These are phyloP conservation scores for Thymelicus lineola DNA, from an alignment of 2,888 invertebrate genomes.

Conservation along the genomic window DNA sequence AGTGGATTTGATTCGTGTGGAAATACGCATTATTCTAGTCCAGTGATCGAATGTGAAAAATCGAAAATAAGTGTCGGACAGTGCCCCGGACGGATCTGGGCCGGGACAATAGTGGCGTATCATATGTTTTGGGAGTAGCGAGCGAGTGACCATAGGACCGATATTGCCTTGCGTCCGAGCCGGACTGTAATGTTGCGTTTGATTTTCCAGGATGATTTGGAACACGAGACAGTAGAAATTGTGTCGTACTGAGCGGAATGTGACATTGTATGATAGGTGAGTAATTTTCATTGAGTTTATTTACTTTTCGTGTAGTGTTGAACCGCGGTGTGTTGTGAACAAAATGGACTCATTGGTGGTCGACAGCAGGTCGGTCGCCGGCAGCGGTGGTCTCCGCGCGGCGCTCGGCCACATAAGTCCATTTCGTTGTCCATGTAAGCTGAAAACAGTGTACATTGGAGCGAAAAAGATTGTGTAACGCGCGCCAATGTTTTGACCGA, in stretches of 20 bases:
- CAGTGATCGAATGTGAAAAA: slow-evolving; percentile 72
- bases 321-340: slow-evolving; percentile 64
- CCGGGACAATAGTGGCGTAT: slow-evolving; percentile 77
- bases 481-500: slow-evolving; percentile 63
- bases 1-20: slow-evolving; percentile 74
- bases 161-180: slow-evolving; percentile 82
- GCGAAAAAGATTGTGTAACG: slow-evolving; percentile 72
- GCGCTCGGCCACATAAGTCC: slow-evolving; percentile 53
- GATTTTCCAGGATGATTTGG: slow-evolving; percentile 80
- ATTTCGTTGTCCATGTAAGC: slow-evolving; percentile 49
- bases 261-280: slow-evolving; percentile 85
- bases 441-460: slow-evolving; percentile 47
- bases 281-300: slow-evolving; percentile 74
- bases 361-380: slow-evolving; percentile 66
- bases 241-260: slow-evolving; percentile 84
- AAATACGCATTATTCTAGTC: slow-evolving; percentile 71
- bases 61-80: slow-evolving; percentile 65
- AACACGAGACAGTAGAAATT: slow-evolving; percentile 76
- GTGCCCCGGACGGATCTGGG: slow-evolving; percentile 64
- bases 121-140: slow-evolving; percentile 84
- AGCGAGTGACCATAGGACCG: slow-evolving; percentile 81
- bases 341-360: slow-evolving; percentile 74
- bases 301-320: slow-evolving; percentile 73
- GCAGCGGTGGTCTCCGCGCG: slow-evolving; percentile 58
- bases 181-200: slow-evolving; percentile 80